These are phyloP conservation scores for Stichopus chloronotus DNA, from an alignment of 35 echinoderm and acorn worm genomes.

Conservation along the genomic window DNA sequence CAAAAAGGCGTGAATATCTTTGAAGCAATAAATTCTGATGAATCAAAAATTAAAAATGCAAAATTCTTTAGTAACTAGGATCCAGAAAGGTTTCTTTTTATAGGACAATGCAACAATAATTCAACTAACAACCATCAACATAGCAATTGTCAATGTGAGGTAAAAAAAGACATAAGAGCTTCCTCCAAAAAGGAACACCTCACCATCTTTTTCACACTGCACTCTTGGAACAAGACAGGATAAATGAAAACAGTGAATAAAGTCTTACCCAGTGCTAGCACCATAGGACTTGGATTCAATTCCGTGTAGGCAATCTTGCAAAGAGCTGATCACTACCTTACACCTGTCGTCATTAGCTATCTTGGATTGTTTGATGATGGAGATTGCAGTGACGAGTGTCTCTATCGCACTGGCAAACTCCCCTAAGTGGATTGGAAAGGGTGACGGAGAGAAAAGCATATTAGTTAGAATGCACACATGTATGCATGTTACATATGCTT, in stretches of 20 bases:
- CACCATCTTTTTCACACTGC: too few species aligned
- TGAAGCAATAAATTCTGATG: too few species aligned
- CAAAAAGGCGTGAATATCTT: too few species aligned
- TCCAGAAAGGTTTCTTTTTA: too few species aligned
- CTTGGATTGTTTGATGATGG: slow-evolving; percentile 96
- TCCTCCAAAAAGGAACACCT: too few species aligned
- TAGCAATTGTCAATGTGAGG: too few species aligned
- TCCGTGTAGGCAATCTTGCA: slow-evolving; percentile 94
- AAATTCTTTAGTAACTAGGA: too few species aligned
- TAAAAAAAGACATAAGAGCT: too few species aligned
- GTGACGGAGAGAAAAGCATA: background rate
- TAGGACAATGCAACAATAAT: too few species aligned
- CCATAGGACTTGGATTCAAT: slow-evolving; percentile 97
- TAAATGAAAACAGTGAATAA: background rate
- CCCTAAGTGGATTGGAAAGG: slow-evolving; percentile 35
- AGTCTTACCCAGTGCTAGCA: slow-evolving; percentile 71
- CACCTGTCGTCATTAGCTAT: slow-evolving; percentile 91
- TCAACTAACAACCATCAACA: too few species aligned
- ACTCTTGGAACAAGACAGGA: too few species aligned
- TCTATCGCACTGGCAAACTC: slow-evolving; percentile 93
- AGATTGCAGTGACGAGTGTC: slow-evolving; percentile 94
- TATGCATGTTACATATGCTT: background rate
- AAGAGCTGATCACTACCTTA: slow-evolving; percentile 90
- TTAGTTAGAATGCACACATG: background rate
- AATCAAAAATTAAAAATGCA: too few species aligned